Conservation (phyloP, 2,113 vertebrate species). For the Gadus macrocephalus region DNA sequence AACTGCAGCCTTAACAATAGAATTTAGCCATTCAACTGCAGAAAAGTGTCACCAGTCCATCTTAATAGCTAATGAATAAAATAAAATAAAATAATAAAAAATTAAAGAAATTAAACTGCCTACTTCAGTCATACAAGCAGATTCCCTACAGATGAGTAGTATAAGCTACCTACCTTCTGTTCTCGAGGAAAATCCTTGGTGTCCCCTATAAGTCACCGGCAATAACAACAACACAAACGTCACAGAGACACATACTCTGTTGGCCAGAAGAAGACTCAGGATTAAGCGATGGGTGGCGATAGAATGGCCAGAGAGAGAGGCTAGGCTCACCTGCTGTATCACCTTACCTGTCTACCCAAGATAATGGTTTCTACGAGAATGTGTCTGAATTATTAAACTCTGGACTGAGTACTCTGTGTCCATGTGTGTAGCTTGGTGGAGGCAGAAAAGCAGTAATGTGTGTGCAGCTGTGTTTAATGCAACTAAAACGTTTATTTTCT, state of each 20-base stretch:
- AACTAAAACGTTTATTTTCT: no score
- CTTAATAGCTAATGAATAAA: no score
- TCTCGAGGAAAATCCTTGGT: slow-evolving; percentile 10
- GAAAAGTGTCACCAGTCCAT: no score
- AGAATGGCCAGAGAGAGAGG: slow-evolving; percentile 13
- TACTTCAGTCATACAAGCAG: no score
- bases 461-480: no score
- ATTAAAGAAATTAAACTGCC: no score
- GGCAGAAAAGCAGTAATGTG: neutral
- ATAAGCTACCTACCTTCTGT: no score
- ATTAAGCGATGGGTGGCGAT: slow-evolving; percentile 23
- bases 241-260: slow-evolving; percentile 8
- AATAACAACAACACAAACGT: slow-evolving; percentile 11
- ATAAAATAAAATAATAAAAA: no score
- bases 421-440: neutral
- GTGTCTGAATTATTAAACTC: slow-evolving; percentile 88
- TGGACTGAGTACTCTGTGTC: slow-evolving; percentile 28
- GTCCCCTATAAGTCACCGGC: slow-evolving; percentile 22
- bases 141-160: neutral
- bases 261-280: neutral
- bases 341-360: slow-evolving; percentile 82
- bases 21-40: no score
- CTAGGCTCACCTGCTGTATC: slow-evolving; percentile 61
- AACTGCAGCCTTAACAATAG: no score
- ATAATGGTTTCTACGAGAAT: slow-evolving; percentile 86